Conservation (phyloP, 2,113 vertebrate genomes). For the Suncus etruscus region DNA sequence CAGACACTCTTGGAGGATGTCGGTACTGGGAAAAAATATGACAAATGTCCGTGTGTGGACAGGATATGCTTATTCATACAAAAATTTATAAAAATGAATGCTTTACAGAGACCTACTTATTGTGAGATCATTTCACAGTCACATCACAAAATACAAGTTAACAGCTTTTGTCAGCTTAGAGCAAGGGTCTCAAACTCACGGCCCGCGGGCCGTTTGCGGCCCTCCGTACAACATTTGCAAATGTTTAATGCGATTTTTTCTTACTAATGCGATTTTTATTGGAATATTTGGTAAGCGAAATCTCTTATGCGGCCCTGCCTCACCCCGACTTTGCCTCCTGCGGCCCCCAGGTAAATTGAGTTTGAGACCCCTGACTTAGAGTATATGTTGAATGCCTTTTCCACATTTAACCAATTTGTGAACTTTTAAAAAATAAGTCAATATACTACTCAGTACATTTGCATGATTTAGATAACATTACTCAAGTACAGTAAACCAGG, state of each 20-base stretch:
- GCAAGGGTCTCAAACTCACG: no score
- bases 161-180: slow-evolving; percentile 38
- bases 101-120: not conserved
- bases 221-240: no score
- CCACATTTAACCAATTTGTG: not conserved
- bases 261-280: no score
- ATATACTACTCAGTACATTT: not conserved
- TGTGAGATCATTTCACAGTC: slow-evolving; percentile 43
- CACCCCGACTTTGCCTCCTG: no score
- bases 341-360: no score
- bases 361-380: no score
- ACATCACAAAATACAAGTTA: slow-evolving; percentile 30
- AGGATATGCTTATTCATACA: slow-evolving; percentile 37
- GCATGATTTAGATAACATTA: not conserved
- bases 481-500: slow-evolving; percentile 2
- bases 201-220: no score
- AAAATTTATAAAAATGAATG: slow-evolving; percentile 24
- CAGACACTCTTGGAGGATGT: no score
- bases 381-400: not conserved
- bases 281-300: no score
- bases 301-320: no score
- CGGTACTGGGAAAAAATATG: not conserved
- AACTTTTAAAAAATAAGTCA: not conserved
- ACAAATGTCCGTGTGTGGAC: slow-evolving; percentile 46
- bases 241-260: no score